Conservation (phyloP, 37 sponge, comb jelly and placozoan species). For the Tethya wilhelma region DNA sequence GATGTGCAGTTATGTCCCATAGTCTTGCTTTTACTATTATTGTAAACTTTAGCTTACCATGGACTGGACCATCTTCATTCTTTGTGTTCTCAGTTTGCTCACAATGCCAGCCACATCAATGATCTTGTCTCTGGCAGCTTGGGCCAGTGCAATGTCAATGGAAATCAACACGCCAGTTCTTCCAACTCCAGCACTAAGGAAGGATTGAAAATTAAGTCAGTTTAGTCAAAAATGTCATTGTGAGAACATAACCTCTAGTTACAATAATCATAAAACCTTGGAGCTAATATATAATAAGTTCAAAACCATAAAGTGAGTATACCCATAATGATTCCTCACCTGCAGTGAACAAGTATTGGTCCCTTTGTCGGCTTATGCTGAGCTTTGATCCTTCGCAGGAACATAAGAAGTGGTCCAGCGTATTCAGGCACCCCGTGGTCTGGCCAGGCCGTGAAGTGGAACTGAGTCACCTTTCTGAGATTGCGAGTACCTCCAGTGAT, state of each 20-base stretch:
- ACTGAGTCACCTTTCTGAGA: slow-evolving; percentile 60
- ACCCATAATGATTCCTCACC: slow-evolving; percentile 16
- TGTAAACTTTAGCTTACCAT: slow-evolving; percentile 40
- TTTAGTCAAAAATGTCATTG: background rate
- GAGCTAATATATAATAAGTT: too few species aligned
- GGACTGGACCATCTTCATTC: slow-evolving; percentile 80
- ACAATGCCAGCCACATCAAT: slow-evolving; percentile 66
- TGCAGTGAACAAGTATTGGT: slow-evolving; percentile 80
- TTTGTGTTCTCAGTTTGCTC: slow-evolving; percentile 56
- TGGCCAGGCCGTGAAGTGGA: slow-evolving; percentile 88
- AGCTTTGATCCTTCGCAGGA: slow-evolving; percentile 48
- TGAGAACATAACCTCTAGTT: background rate
- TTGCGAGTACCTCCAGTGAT: background rate
- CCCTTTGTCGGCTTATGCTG: slow-evolving; percentile 21
- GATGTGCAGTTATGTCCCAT: too few species aligned
- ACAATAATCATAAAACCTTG: background rate
- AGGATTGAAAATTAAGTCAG: background rate
- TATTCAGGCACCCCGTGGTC: slow-evolving; percentile 86
- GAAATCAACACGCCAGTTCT: slow-evolving; percentile 77
- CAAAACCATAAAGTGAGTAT: too few species aligned
- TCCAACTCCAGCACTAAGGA: slow-evolving; percentile 83
- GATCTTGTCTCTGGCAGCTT: slow-evolving; percentile 42
- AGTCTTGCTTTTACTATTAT: too few species aligned
- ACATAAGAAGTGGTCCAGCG: slow-evolving; percentile 63
- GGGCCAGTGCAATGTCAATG: slow-evolving; percentile 64